A percentile compares a stretch with the other conserved stretches of the same genome.
These are phyloP conservation scores for Regulus satrapa DNA, from an alignment of 2,113 vertebrate genomes.

Conservation along the genomic window DNA sequence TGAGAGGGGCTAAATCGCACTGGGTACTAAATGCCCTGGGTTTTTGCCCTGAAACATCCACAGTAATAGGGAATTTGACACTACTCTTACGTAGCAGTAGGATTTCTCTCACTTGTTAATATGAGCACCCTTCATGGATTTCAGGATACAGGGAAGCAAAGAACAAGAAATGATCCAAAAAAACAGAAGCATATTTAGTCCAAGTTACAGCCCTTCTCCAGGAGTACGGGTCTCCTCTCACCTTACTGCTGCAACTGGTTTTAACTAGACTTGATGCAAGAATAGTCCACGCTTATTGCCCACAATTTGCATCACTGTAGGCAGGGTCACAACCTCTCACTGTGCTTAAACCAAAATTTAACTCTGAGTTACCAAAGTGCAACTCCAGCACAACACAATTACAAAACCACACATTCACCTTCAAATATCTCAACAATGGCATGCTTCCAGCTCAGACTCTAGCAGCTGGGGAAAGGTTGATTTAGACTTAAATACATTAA, in stretches of 20 bases:
- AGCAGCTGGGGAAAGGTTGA: not conserved
- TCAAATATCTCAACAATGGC: not conserved
- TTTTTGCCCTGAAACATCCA: not conserved
- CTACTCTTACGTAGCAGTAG: not conserved
- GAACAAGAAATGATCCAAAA: not conserved
- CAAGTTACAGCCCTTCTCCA: not conserved
- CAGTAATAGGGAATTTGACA: not conserved
- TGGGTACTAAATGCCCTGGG: not conserved
- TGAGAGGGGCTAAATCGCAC: not conserved
- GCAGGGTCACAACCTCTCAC: not conserved
- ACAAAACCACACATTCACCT: not conserved
- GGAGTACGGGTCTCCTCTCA: not conserved
- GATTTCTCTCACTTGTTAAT: not conserved
- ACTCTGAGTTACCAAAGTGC: not conserved
- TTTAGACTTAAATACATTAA: not conserved
- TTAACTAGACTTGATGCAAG: not conserved
- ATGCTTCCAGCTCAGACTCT: not conserved
- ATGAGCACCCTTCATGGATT: not conserved
- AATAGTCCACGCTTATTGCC: rapidly evolving
- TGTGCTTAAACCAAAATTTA: not conserved
- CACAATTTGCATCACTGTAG: not conserved
- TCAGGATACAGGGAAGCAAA: not conserved
- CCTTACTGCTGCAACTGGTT: not conserved
- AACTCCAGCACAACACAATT: not conserved
- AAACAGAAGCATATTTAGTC: rapidly evolving